Evolutionary conservation across 2,888 invertebrate genomes (phyloP).

Genomic region (Mythimna ferrago): DNA sequence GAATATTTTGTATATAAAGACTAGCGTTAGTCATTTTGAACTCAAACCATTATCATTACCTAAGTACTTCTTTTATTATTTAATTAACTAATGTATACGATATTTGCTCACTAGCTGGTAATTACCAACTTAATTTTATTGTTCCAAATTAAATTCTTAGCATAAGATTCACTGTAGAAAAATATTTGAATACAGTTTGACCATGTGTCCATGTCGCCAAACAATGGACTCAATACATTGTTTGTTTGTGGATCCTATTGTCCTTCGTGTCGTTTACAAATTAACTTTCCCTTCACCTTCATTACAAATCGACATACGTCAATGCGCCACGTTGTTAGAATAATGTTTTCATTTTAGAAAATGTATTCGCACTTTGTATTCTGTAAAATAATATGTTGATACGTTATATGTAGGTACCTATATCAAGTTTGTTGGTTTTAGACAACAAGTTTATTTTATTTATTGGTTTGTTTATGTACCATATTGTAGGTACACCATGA

Average conservation of each 20-base stretch:
- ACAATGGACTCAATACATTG: slow-evolving; percentile 9
- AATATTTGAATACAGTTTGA: slow-evolving; percentile 14
- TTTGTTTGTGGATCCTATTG: slow-evolving; percentile 12
- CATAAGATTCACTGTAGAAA: neutral
- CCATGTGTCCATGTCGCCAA: slow-evolving; percentile 2
- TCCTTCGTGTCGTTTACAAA: slow-evolving; percentile 12
- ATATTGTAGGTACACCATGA: too few relatives aligned
- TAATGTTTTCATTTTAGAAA: slow-evolving; percentile 1
- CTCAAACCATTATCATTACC: neutral
- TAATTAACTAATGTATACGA: neutral
- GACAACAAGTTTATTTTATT: too few relatives aligned
- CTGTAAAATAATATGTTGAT: neutral
- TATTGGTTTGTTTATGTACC: too few relatives aligned
- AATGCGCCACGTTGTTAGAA: neutral
- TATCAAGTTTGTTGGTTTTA: too few relatives aligned
- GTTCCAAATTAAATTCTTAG: neutral
- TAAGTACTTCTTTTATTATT: neutral
- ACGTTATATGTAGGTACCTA: too few relatives aligned
- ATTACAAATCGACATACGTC: slow-evolving; percentile 22
- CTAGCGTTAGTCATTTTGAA: neutral
- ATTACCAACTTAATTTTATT: neutral
- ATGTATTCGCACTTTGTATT: neutral
- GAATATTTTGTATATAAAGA: neutral
- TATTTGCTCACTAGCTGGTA: neutral
- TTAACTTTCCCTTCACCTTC: slow-evolving; percentile 26